A percentile compares a stretch with the other conserved stretches of the same genome.
These are phyloP conservation scores for Cephus cinctus DNA, from an alignment of 1,140 invertebrate genomes.

Conservation along the genomic window DNA sequence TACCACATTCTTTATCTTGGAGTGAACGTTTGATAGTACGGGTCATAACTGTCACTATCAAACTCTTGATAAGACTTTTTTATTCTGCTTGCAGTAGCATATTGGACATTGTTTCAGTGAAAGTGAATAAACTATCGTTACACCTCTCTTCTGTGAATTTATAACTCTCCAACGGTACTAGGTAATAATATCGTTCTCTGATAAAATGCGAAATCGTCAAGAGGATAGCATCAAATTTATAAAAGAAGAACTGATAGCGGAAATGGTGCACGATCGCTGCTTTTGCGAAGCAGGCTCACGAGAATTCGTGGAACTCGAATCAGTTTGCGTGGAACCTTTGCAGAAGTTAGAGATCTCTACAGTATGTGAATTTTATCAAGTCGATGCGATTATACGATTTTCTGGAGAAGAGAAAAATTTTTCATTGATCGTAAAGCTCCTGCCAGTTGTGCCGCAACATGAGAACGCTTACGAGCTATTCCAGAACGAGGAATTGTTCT, in stretches of 20 bases:
- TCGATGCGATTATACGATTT: slow-evolving; percentile 31
- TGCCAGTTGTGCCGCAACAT: slow-evolving; percentile 6
- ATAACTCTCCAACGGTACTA: too few species aligned
- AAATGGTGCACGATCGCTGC: slow-evolving; percentile 42
- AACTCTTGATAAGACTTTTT: too few species aligned
- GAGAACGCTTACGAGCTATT: slow-evolving; percentile 27
- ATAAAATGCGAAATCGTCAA: too few species aligned
- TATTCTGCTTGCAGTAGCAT: too few species aligned
- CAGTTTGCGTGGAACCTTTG: slow-evolving; percentile 15
- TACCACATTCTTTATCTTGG: too few species aligned
- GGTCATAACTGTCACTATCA: too few species aligned
- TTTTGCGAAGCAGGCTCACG: slow-evolving; percentile 46
- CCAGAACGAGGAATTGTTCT: slow-evolving; percentile 46
- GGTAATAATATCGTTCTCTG: too few species aligned
- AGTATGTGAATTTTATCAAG: slow-evolving; percentile 23
- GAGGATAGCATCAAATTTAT: slow-evolving; percentile 37
- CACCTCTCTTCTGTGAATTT: too few species aligned
- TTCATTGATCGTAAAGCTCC: slow-evolving; percentile 38
- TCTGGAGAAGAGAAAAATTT: slow-evolving; percentile 36
- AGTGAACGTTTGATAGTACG: too few species aligned
- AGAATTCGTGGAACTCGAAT: slow-evolving; percentile 47
- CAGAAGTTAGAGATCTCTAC: slow-evolving; percentile 13
- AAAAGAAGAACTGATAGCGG: slow-evolving; percentile 36
- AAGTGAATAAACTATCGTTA: too few species aligned
- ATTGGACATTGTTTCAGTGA: too few species aligned